These are phyloP conservation scores for Bicyclus anynana DNA, from an alignment of 1,140 invertebrate genomes.

Conservation along the genomic window DNA sequence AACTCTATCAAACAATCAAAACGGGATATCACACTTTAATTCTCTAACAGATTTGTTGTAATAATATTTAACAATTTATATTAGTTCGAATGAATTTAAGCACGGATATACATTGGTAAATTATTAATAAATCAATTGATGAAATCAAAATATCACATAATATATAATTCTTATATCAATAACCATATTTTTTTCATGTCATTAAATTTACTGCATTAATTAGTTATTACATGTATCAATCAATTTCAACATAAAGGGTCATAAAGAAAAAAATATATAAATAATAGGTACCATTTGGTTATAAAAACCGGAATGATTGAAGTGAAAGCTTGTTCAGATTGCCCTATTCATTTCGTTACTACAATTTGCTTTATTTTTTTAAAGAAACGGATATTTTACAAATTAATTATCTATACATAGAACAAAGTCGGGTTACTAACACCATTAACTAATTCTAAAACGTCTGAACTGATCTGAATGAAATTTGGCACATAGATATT, in stretches of 20 bases:
- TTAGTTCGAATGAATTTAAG: not conserved
- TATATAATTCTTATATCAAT: no score
- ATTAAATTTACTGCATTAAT: not conserved
- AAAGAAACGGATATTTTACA: no score
- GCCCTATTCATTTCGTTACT: not conserved
- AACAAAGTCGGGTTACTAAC: no score
- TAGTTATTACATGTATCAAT: not conserved
- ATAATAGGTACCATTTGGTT: not conserved
- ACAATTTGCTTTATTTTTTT: no score
- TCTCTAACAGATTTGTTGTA: not conserved
- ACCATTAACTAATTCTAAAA: no score
- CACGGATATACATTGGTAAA: no score
- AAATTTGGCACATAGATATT: no score
- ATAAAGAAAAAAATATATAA: not conserved
- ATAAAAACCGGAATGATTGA: not conserved
- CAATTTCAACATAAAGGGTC: not conserved
- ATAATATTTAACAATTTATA: constrained; percentile 3
- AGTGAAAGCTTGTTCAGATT: not conserved
- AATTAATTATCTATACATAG: no score
- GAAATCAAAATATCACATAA: not conserved
- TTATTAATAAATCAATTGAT: not conserved
- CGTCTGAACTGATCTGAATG: no score
- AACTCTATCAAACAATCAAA: not conserved
- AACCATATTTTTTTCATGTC: not conserved
- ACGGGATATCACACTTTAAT: constrained; percentile 6